phyloP scores from a whole-genome alignment of 2,113 vertebrate genomes.

The Perognathus longimembris region DNA sequence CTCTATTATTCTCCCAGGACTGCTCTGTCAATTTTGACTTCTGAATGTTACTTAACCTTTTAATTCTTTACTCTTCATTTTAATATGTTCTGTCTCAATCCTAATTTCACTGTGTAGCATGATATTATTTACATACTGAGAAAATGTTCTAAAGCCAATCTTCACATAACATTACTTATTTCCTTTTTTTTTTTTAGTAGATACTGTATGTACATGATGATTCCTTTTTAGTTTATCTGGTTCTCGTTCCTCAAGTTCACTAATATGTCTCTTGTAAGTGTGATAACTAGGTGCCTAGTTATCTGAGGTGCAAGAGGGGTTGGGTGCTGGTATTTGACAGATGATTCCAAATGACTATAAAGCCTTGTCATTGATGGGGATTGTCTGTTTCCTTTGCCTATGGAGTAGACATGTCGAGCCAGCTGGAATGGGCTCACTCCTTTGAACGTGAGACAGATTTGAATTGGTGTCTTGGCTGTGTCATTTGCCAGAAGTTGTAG shows the following conservation, averaged over 20 bases:
- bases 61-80: constrained; percentile 23
- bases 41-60: constrained; percentile 40
- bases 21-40: not conserved
- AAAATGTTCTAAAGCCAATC: not conserved
- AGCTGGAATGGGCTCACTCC: not conserved
- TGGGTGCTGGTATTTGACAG: not conserved
- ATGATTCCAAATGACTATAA: not conserved
- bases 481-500: not conserved
- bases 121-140: constrained; percentile 12
- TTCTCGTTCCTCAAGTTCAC: constrained; percentile 26
- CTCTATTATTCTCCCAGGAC: not conserved
- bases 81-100: not conserved
- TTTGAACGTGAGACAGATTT: not conserved
- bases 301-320: too few species aligned
- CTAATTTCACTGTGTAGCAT: not conserved
- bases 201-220: not conserved
- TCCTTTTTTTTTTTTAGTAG: not conserved
- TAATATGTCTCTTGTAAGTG: not conserved
- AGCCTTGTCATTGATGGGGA: not conserved
- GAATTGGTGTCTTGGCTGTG: not conserved
- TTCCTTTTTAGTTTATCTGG: not conserved
- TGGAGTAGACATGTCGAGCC: not conserved
- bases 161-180: constrained; percentile 1
- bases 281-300: not conserved
- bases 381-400: constrained; percentile 1